Base-by-base conservation (phyloP, 2,113 vertebrate genomes). In the Oryzias javanicus region DNA sequence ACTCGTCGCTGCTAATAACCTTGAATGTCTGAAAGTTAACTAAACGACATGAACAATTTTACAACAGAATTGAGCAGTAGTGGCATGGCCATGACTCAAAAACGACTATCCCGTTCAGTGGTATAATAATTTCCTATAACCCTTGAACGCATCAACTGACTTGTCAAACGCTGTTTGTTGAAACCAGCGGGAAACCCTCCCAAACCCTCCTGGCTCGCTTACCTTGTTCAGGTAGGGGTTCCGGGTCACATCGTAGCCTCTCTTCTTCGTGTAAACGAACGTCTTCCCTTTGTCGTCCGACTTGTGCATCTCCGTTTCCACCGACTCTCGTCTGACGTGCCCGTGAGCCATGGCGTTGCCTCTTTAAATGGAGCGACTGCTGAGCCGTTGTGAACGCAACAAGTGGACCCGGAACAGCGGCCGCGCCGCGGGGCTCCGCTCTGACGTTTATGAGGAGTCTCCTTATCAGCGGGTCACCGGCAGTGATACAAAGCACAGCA, bases 171-270 rank as follows among this genome's bases (percentile, higher is more conserved):
- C 13, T 18, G 14, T 24, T 47, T 5, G 49, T 1, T 12, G 25
- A 51, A 75, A 74, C 40, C 16, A 52, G n/a, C 17, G 6, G 27
- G 12, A 68, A 78, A 76, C n/a, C 27, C 8, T 0, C 29, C 3
- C 20, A n/a, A 20, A 17, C 12, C 22, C 0, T n/a, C 14, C 16
- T 3, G 1, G 6, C 4, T 6, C 44, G 19, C 66, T 65, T 41
- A 96, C 95, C 94, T 96, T 96, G 85, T 96, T 96, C 60, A 95
- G 89, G 64, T 89, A 82, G 4, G 95, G 93, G 89, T 90, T 85
- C 7, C 96, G 89, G 35, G 91, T 92, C 19, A 96, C 84, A 49
- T 95, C 90, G 83, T 90, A 93, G 82, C 94, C 93, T 87, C 92
- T 89, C 81, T 93, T 93, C 87, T 89, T 90, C 55, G 92, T 92